Base-by-base conservation (phyloP, 2,113 vertebrate genomes). In the Malurus melanocephalus region DNA sequence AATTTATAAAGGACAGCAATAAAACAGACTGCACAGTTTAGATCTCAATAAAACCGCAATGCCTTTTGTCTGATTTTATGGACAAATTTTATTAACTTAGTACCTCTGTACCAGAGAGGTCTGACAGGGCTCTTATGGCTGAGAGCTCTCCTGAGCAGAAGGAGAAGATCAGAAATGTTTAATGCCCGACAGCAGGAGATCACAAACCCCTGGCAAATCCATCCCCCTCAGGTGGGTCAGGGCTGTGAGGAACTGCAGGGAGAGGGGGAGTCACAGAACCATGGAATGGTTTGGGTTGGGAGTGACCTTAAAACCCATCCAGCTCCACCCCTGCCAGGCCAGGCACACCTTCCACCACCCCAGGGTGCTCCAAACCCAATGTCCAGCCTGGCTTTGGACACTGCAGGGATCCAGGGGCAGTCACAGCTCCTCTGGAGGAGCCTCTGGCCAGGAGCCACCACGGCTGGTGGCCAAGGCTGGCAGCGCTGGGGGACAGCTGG, bases 21-120 rank as follows among this genome's bases (percentile, higher is more conserved):
- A 94, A 94, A 93, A 51, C 60, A 59, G 60, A 38, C 87, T 30
- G 74, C 61, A 27, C 18, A 21, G 61, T 80, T 93, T 92, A 86
- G 80, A 69, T 86, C 85, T 83, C 88, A 77, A 91, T 94, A 87
- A 93, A 92, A 82, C 15, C 1, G 5, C 28, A 16, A 17, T 56
- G 49, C 67, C 49, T 91, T 26, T 20, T 83, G 65, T 87, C 86
- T 89, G 83, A 77, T 83, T 91, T 94, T 88, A 94, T 80, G 79
- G 90, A 27, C 65, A 74, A 55, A 74, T 89, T 91, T 89, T 92
- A 89, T 85, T 74, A 74, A 59, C 82, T 73, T 42, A 26, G 7
- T 57, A 35, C 30, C 79, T 88, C 33, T 69, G 45, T n/a, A 62
- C 30, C 45, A 88, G 64, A 55, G 78, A 43, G 52, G n/a, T 65